Evolutionary conservation across 1,140 invertebrate species (phyloP), one percentile per base, ranked within the genome.

Genomic region (Microplitis mediator): DNA sequence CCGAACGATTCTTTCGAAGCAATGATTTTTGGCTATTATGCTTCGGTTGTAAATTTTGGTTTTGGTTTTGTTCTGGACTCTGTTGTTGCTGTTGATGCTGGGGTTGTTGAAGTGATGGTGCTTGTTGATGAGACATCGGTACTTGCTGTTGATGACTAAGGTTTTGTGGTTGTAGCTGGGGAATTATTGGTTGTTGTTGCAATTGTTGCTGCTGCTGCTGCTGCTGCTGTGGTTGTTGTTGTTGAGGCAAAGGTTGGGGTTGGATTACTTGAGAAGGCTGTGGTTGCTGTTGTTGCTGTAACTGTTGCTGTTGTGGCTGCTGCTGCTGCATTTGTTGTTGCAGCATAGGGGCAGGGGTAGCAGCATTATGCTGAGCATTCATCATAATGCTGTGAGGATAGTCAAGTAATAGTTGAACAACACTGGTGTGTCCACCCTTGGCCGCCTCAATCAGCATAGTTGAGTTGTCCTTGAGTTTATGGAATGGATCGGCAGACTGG

Each of bases 371-470:
- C 65, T 88, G 84, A 69, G 89, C 76, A 73, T 78, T 88, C 87
- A 92, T 88, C 88, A 93, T 90, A 81, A 95, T 90, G 77, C 92
- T 93, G 85, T 95, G 95, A 31, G 96, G 96, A 88, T 95, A 99
- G 84, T 99, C 97, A 65, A 99, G 90, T 62, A 99, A 87, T 72
- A 98, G 86, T 86, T 98, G 95, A 31, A 99, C 98, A 71, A 99
- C 97, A 76, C 91, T 92, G 0, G 96, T 98, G 85, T 99, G 97
- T 0, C 98, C 98, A 64, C 97, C 97, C 88, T 98, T 98, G 11
- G 97, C 95, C 45, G 98, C 98, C 88, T 99, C 98, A 77, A 99
- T 98, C 70, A 99, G 89, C 94, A 98, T 99, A 39, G 97, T 99
- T 54, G 96, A 98, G 85, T 98, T 98, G 88, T 99, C 98, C 92